Evolutionary conservation across 1,140 invertebrate species (phyloP).

Genomic region (Meloidogyne floridensis): DNA sequence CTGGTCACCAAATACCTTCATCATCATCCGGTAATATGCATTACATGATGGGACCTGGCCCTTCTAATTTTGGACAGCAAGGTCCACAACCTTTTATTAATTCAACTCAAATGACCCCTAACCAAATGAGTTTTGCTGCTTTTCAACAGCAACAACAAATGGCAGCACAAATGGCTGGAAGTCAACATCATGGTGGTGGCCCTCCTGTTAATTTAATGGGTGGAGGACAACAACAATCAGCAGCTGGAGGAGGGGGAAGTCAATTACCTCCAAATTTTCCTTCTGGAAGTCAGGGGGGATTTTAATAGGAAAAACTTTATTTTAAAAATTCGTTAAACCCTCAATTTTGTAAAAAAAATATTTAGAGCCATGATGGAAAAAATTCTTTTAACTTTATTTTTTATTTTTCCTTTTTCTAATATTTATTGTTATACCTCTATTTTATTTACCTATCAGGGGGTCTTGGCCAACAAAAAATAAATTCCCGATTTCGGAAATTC

Average conservation of each 20-base stretch:
- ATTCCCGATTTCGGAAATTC: too few species aligned
- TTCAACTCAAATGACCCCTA: neutral
- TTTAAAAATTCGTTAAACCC: too few species aligned
- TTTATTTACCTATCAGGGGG: too few species aligned
- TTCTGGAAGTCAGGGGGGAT: neutral
- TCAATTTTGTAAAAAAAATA: too few species aligned
- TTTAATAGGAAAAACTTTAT: neutral
- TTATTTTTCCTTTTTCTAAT: neutral
- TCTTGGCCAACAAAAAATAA: too few species aligned
- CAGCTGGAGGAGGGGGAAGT: neutral
- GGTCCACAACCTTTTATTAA: neutral
- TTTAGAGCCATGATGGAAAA: too few species aligned
- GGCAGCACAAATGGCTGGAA: neutral
- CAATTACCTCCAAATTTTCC: neutral
- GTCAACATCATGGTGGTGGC: neutral
- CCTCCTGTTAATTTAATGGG: neutral
- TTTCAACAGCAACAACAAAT: neutral
- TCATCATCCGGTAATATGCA: neutral
- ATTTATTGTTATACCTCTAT: too few species aligned
- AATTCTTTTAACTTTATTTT: too few species aligned
- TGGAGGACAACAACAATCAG: neutral
- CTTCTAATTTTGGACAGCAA: neutral
- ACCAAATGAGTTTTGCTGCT: conserved; percentile 19
- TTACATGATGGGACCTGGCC: neutral
- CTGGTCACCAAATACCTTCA: neutral